These are phyloP conservation scores for Percopsis omiscomaycus DNA, from an alignment of 2,797 vertebrate genomes.

Conservation along the genomic window DNA sequence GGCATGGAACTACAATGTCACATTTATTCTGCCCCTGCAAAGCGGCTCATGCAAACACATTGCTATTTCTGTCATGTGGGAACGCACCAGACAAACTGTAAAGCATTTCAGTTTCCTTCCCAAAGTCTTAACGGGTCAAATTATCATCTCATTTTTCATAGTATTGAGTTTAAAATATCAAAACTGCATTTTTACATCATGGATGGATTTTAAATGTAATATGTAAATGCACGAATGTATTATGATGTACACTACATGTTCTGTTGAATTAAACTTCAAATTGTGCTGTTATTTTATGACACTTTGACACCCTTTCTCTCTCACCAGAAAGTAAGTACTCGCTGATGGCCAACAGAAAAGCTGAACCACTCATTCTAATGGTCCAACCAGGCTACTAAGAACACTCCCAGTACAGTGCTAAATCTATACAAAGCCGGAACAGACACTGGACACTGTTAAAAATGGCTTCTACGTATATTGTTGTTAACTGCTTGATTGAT, in stretches of 20 bases:
- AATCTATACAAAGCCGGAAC: slow-evolving; percentile 51
- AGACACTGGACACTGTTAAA: slow-evolving; percentile 15
- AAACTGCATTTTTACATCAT: no score
- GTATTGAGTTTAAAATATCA: no score
- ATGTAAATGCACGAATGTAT: no score
- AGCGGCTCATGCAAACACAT: slow-evolving; percentile 16
- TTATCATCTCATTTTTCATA: no score
- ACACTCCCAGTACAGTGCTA: slow-evolving; percentile 50
- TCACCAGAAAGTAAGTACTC: slow-evolving; percentile 56
- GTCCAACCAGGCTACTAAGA: slow-evolving; percentile 45
- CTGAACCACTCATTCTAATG: slow-evolving; percentile 27
- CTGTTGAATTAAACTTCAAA: no score
- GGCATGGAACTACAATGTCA: neutral
- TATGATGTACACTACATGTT: no score
- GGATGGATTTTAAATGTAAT: no score
- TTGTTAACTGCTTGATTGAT: neutral
- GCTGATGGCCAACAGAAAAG: slow-evolving; percentile 48
- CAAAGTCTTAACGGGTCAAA: no score
- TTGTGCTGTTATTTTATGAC: no score
- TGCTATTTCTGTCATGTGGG: slow-evolving; percentile 39
- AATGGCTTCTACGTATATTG: neutral
- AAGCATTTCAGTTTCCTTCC: slow-evolving; percentile 16
- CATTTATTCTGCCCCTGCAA: neutral
- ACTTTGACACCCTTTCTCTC: slow-evolving; percentile 49
- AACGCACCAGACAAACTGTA: slow-evolving; percentile 30